Conservation (phyloP, 2,797 vertebrate genomes). For the Antrozous pallidus region DNA sequence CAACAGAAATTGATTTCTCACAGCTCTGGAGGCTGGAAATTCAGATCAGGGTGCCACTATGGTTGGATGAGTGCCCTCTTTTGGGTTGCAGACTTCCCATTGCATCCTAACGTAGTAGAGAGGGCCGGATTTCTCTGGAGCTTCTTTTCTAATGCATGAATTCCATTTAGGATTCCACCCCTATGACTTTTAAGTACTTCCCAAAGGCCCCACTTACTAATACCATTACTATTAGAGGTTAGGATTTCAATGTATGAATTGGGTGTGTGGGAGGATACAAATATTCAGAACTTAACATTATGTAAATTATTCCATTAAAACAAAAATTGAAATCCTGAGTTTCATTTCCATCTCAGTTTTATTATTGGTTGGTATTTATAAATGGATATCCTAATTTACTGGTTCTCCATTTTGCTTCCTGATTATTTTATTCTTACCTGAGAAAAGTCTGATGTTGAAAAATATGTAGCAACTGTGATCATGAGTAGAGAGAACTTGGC, state of each 20-base stretch:
- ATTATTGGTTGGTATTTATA: slow-evolving; percentile 16
- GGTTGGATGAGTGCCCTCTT: background rate
- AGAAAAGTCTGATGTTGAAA: background rate
- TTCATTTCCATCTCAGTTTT: slow-evolving; percentile 12
- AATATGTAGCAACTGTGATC: background rate
- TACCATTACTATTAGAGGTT: background rate
- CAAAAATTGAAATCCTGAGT: background rate
- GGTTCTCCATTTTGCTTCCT: background rate
- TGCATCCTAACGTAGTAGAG: background rate
- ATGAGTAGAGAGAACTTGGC: background rate
- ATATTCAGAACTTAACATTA: background rate
- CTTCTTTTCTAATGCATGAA: background rate
- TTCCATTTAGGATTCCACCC: background rate
- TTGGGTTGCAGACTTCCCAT: background rate
- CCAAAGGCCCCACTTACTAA: background rate
- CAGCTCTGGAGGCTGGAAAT: background rate
- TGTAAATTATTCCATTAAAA: background rate
- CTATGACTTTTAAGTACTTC: background rate
- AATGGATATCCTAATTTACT: background rate
- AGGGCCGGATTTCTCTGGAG: background rate
- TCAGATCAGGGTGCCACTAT: background rate
- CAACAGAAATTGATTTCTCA: background rate
- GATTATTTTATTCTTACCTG: background rate
- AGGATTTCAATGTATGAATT: background rate
- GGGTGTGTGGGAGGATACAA: background rate